phyloP scores from a whole-genome alignment of 2,888 invertebrate species.

The Fissipunctia ypsillon region DNA sequence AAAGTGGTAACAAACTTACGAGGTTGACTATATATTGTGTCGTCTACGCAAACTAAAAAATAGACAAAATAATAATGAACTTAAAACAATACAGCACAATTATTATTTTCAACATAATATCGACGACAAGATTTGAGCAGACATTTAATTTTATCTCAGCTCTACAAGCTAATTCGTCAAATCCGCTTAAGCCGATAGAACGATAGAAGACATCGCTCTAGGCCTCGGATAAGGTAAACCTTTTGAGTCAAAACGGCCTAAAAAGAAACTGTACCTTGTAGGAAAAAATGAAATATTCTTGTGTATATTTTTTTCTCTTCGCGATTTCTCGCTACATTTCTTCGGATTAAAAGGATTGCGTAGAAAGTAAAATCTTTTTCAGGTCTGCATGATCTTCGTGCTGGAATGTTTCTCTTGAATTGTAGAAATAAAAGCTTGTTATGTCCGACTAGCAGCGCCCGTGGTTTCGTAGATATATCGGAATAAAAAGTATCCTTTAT shows the following conservation, averaged over 20 bases:
- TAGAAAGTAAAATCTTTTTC: constrained; percentile 6
- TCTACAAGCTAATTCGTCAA: constrained; percentile 39
- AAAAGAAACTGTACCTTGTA: constrained; percentile 15
- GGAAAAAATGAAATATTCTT: constrained; percentile 3
- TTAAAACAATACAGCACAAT: neutral
- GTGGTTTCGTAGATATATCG: too few species aligned
- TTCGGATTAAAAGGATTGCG: neutral
- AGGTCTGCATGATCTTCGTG: neutral
- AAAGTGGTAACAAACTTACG: neutral
- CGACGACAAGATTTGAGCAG: constrained; percentile 3
- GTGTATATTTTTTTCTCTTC: neutral
- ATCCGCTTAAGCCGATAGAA: constrained; percentile 38
- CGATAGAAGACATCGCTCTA: constrained; percentile 31
- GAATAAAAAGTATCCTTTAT: too few species aligned
- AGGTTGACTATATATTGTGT: neutral
- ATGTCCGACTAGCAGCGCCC: too few species aligned
- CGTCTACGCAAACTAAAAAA: neutral
- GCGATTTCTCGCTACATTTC: neutral
- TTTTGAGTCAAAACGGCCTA: constrained; percentile 36
- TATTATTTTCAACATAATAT: neutral
- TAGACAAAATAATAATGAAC: neutral
- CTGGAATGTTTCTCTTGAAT: neutral
- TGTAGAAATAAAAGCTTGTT: neutral
- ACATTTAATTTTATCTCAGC: constrained; percentile 43
- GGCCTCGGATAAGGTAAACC: constrained; percentile 39